phyloP scores from a whole-genome alignment of 2,113 vertebrate species.

The Philantomba maxwellii region DNA sequence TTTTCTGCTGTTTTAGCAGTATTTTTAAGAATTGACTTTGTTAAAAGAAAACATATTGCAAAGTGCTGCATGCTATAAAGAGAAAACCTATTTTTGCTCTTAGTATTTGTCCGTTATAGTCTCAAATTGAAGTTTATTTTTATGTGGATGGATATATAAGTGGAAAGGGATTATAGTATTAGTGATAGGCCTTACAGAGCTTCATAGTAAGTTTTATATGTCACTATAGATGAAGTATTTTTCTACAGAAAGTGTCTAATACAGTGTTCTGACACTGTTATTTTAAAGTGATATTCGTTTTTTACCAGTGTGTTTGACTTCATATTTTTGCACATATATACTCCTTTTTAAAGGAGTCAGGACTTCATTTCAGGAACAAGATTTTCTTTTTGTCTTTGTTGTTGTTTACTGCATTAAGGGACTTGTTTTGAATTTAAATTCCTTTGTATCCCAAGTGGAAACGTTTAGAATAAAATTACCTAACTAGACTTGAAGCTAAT shows the following conservation, averaged over 20 bases:
- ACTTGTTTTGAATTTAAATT: slow-evolving; percentile 30
- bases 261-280: background rate
- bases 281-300: background rate
- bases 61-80: background rate
- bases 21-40: slow-evolving; percentile 24
- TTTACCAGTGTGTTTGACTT: background rate
- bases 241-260: background rate
- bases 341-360: background rate
- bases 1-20: slow-evolving; percentile 16
- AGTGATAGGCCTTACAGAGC: background rate
- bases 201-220: background rate
- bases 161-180: background rate
- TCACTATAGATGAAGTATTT: background rate
- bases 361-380: background rate
- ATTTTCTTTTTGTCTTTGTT: background rate
- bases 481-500: slow-evolving; percentile 1
- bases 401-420: background rate
- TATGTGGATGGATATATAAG: background rate
- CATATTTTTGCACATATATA: background rate
- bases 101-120: slow-evolving; percentile 16
- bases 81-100: slow-evolving; percentile 18
- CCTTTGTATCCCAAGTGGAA: background rate
- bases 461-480: slow-evolving; percentile 11
- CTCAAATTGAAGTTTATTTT: slow-evolving; percentile 17
- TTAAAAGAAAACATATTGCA: background rate